Conservation (phyloP, 2,113 vertebrate species). For the Brachionichthys hirsutus region DNA sequence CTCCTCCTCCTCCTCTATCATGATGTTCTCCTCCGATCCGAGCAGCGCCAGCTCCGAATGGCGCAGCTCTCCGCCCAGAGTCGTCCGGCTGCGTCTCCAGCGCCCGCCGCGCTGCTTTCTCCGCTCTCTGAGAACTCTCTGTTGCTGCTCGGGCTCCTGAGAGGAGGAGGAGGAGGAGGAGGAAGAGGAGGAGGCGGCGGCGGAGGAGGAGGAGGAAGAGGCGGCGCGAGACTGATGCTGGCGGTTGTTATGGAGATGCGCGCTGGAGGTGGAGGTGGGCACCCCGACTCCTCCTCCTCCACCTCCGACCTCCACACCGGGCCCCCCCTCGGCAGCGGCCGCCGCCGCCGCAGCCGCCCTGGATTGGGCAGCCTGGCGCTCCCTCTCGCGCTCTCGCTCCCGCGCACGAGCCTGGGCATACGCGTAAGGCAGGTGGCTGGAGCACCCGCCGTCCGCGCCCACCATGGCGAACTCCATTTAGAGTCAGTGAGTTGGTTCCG, state of each 20-base stretch:
- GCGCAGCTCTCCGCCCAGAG: conserved; percentile 83
- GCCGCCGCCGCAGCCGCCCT: conserved; percentile 79
- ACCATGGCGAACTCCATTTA: conserved; percentile 99
- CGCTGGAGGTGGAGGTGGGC: conserved; percentile 51
- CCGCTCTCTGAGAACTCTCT: conserved; percentile 74
- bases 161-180: conserved; percentile 62
- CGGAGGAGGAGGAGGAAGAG: conserved; percentile 76
- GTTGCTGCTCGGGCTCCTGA: conserved; percentile 71
- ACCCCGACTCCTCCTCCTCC: conserved; percentile 42
- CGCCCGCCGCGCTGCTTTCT: conserved; percentile 78
- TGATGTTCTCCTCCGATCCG: conserved; percentile 93
- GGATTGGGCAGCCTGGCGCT: conserved; percentile 72
- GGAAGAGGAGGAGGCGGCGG: conserved; percentile 71
- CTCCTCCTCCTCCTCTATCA: conserved; percentile 86
- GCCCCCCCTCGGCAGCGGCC: conserved; percentile 56
- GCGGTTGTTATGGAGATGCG: conserved; percentile 80
- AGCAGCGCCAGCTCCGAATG: conserved; percentile 93
- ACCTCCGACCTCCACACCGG: conserved; percentile 71
- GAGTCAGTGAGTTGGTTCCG: conserved; percentile 30
- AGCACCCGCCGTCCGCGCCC: conserved; percentile 94
- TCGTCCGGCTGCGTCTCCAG: conserved; percentile 73
- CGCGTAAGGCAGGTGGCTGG: conserved; percentile 93
- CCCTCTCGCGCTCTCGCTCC: conserved; percentile 86
- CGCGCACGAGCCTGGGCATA: conserved; percentile 86
- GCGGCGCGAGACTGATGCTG: conserved; percentile 83